These are phyloP conservation scores for Oscheius myriophilus DNA, from an alignment of 2,888 invertebrate species.

Conservation along the genomic window DNA sequence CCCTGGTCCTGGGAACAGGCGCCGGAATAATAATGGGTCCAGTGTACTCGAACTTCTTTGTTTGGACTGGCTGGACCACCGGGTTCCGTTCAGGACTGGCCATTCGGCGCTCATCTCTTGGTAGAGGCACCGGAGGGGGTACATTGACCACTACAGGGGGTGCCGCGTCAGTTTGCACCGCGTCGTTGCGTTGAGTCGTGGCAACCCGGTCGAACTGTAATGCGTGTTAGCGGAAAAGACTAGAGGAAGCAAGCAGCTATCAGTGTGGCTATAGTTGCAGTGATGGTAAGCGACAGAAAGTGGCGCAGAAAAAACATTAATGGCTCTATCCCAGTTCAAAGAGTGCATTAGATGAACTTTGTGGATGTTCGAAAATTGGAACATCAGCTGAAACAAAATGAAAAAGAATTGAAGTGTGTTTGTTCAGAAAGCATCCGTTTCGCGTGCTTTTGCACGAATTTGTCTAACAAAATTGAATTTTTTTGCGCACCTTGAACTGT, in stretches of 20 bases:
- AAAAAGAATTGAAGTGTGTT: too few species aligned
- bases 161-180: constrained; percentile 12
- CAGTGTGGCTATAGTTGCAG: background rate
- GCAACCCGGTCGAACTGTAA: constrained; percentile 16
- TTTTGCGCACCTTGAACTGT: too few species aligned
- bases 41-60: constrained; percentile 23
- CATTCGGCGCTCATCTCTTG: background rate
- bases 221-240: background rate
- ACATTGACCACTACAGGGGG: background rate
- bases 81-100: background rate
- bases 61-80: background rate
- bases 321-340: too few species aligned
- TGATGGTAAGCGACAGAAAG: background rate
- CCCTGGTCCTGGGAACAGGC: constrained; percentile 21
- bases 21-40: constrained; percentile 27
- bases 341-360: too few species aligned
- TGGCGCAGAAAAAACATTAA: background rate
- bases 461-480: too few species aligned
- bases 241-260: too few species aligned
- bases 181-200: constrained; percentile 1
- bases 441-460: too few species aligned
- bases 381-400: too few species aligned
- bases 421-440: too few species aligned
- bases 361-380: too few species aligned
- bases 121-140: constrained; percentile 2